Conservation (phyloP, 2,888 invertebrate species). For the Oegoconia quadripuncta region DNA sequence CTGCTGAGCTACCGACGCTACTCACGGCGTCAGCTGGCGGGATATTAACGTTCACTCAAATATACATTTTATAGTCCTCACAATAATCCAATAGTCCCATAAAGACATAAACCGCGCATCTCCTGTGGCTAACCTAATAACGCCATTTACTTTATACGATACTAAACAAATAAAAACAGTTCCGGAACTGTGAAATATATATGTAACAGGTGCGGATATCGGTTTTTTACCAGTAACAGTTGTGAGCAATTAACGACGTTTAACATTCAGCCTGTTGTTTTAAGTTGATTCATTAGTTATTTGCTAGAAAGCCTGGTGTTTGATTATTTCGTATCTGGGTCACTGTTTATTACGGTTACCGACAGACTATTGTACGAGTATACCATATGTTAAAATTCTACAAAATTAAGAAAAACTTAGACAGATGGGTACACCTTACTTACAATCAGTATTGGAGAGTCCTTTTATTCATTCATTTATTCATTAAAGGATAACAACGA, state of each 20-base stretch:
- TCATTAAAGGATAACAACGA: too few species aligned
- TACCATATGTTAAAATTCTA: too few species aligned
- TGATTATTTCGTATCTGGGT: too few species aligned
- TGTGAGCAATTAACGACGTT: constrained; percentile 59
- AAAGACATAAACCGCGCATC: constrained; percentile 61
- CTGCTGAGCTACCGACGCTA: too few species aligned
- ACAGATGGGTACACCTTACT: too few species aligned
- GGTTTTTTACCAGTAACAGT: constrained; percentile 33
- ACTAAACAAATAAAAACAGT: constrained; percentile 67
- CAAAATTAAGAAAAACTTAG: too few species aligned
- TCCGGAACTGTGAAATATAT: constrained; percentile 33
- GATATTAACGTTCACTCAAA: constrained; percentile 33
- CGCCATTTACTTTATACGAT: constrained; percentile 48
- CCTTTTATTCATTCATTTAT: too few species aligned
- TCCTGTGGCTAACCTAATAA: constrained; percentile 75
- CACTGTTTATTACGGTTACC: too few species aligned
- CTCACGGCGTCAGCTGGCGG: constrained; percentile 42
- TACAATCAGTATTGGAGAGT: too few species aligned
- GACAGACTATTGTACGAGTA: too few species aligned
- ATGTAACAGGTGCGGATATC: constrained; percentile 62
- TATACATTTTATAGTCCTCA: constrained; percentile 40
- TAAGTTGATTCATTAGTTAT: constrained; percentile 28
- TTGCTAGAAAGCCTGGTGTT: neutral
- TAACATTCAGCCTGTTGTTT: constrained; percentile 67
- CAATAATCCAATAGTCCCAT: constrained; percentile 64